Evolutionary conservation across 2,797 vertebrate species (phyloP), one percentile per base, ranked within the genome.

Genomic region (Carcharodon carcharias): DNA sequence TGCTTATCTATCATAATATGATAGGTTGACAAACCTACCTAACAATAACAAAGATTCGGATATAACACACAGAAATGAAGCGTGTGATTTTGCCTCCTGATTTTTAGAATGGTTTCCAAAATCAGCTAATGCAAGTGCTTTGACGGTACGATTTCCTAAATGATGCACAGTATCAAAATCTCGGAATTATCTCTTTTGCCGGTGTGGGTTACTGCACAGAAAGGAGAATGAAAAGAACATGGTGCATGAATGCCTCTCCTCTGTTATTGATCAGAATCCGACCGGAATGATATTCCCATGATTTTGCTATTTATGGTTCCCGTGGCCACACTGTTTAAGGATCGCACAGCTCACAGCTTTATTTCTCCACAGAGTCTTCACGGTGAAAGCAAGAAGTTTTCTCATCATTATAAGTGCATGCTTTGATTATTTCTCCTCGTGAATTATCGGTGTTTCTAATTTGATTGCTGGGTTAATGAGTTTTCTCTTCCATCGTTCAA

Each of bases 401-500:
- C 23, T 23, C 7, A 54, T 50, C 26, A 26, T 87, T 87, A 28
- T 87, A 87, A 91, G 56, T 6, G 58, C 56, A 0, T 91, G 54
- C 12, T 91, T 91, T 61, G 28, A 91, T 61, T n/a, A 61, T 91
- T 91, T n/a, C 88, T 91, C 56, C 2, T 63, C 4, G 56, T 61
- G 14, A n/a, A 35, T 61, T 35, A n/a, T 61, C 18, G 14, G 14
- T 63, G 88, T 45, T 91, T 63, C 14, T 63, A 61, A 61, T 35
- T 58, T 91, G 31, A 63, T 91, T 61, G 35, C 58, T 63, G 31
- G 31, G 31, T n/a, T 89, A 91, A 91, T n/a, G 56, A 35, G 88
- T n/a, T 91, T 91, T 91, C 56, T 61, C 88, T 91, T 91, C 88
- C 88, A 91, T 63, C 88, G 35, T 63, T 91, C 56, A 61, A 61